phyloP scores from a whole-genome alignment of 2,797 vertebrate species.

The Acanthornis magna region DNA sequence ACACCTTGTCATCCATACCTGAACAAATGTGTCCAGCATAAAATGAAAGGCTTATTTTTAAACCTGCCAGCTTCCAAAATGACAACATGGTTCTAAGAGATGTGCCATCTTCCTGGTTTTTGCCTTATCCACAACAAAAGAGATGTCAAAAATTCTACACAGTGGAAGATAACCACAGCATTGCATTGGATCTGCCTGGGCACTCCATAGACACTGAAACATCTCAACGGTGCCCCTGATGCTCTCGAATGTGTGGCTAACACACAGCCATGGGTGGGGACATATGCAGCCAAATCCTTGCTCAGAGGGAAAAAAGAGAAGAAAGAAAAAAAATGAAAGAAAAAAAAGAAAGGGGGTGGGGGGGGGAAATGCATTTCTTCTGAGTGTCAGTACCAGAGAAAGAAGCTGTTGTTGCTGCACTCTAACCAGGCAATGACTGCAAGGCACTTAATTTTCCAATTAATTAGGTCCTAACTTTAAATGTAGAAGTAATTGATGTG shows the following conservation, averaged over 20 bases:
- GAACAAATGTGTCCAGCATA: background rate
- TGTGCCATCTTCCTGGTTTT: background rate
- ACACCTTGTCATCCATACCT: background rate
- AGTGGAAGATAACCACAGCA: background rate
- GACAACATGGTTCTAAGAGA: background rate
- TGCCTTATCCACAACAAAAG: background rate
- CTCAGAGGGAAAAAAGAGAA: background rate
- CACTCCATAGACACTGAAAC: background rate
- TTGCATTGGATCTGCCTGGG: background rate
- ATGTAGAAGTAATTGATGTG: background rate
- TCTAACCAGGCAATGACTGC: constrained; percentile 4
- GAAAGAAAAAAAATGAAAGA: background rate
- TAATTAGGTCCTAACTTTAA: constrained; percentile 46
- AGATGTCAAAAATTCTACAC: background rate
- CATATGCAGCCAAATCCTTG: background rate
- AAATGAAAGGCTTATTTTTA: background rate
- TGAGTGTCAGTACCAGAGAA: background rate
- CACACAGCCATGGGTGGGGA: background rate
- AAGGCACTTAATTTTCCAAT: constrained; percentile 39
- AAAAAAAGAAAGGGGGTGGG: rapidly evolving
- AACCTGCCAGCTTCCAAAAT: background rate
- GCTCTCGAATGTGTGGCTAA: background rate
- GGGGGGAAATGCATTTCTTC: rapidly evolving
- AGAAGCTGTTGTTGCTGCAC: background rate
- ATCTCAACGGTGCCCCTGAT: background rate